Base-by-base conservation (phyloP, 2,888 invertebrate genomes). In the Trissolcus japonicus region DNA sequence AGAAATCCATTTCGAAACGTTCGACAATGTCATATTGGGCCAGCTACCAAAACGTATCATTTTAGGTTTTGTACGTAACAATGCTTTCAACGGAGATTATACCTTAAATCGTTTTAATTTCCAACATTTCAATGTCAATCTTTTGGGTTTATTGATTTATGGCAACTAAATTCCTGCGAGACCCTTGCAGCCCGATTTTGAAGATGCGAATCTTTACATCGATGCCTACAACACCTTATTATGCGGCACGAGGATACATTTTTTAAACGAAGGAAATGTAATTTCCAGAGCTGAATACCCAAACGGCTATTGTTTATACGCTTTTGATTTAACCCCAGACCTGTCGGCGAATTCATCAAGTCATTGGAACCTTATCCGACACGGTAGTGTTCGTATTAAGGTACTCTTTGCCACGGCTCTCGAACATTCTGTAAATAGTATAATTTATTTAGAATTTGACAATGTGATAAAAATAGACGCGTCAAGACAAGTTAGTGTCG, bases 401-500 rank as follows among this genome's bases (percentile, higher is more conserved):
- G 65, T 81, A 21, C 74, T 82, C 0, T 84, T 66, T 79, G 1
- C 25, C 25, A 63, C 80, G 51, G 78, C 81, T 9, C 40, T 85
- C 43, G 2, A 81, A 7, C 6, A 56, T 0, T 40, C 57, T 0
- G 25, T 67, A 2, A 67, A 81, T 57, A 80, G 81, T n/a, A 62
- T 85, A 4, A 54, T 83, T 17, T 73, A 84, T 57, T 80, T 81
- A 0, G 85, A 85, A 65, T 85, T 81, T 51, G 83, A 85, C 48
- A 86, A 84, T 68, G 53, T 85, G 11, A 65, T 86, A 11, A 82
- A 85, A 68, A 83, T 84, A 6, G 82, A 19, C 19, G n/a, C n/a
- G n/a, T n/a, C n/a, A n/a, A n/a, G n/a, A n/a, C n/a, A n/a, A n/a
- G n/a, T n/a, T n/a, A n/a, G n/a, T n/a, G n/a, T n/a, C n/a, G n/a